These are phyloP conservation scores for Lasiommata megera DNA, from an alignment of 2,888 invertebrate species.

Conservation along the genomic window DNA sequence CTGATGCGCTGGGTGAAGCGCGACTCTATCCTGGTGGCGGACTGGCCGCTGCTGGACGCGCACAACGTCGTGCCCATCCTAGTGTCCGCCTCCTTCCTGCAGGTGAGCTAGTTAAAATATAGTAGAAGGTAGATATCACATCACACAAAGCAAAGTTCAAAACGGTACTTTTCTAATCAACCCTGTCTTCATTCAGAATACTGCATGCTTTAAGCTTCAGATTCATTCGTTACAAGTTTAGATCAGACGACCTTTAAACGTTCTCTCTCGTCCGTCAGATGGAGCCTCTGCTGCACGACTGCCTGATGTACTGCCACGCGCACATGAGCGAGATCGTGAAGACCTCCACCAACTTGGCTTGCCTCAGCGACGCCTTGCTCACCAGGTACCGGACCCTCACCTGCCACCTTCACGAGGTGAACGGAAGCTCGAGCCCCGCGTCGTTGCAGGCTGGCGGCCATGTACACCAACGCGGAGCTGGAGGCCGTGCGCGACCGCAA, in stretches of 20 bases:
- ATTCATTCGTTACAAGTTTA: no score
- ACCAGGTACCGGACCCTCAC: constrained; percentile 68
- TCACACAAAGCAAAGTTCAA: no score
- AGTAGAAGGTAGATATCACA: no score
- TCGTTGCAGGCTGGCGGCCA: constrained; percentile 86
- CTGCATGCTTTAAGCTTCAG: no score
- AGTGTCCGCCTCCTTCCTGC: constrained; percentile 96
- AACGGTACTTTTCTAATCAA: no score
- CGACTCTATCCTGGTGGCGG: constrained; percentile 83
- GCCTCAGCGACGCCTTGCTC: constrained; percentile 90
- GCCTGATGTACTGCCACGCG: constrained; percentile 91
- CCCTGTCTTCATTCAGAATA: no score
- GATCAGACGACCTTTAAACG: no score
- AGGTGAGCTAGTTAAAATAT: constrained; percentile 58
- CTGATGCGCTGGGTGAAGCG: constrained; percentile 97
- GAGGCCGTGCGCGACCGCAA: constrained; percentile 92
- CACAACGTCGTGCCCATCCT: constrained; percentile 95
- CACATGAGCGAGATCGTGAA: constrained; percentile 93
- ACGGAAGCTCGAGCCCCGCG: background rate
- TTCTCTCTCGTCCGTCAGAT: constrained; percentile 83
- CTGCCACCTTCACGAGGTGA: background rate
- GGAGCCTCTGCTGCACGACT: constrained; percentile 93
- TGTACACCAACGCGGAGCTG: constrained; percentile 93
- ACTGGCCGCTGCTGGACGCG: constrained; percentile 87
- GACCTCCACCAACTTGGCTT: constrained; percentile 92